These are phyloP conservation scores for Tetropium fuscum DNA, from an alignment of 2,888 invertebrate species.

Conservation along the genomic window DNA sequence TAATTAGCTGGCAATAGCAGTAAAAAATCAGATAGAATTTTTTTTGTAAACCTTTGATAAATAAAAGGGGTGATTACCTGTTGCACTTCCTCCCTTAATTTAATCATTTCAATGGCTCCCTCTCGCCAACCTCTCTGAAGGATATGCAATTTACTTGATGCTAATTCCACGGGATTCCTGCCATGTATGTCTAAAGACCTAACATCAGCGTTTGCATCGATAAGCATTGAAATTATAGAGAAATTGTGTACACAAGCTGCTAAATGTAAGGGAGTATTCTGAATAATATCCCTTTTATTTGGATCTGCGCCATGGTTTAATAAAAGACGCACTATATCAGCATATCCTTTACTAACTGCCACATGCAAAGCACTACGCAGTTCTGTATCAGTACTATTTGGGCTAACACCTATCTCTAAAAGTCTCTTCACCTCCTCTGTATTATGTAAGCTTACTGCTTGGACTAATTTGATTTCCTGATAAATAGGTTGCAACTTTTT, in stretches of 20 bases:
- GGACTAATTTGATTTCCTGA: constrained; percentile 70
- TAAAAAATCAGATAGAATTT: too few species aligned
- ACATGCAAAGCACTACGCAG: constrained; percentile 88
- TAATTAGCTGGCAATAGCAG: too few species aligned
- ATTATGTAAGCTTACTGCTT: constrained; percentile 83
- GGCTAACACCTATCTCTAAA: constrained; percentile 78
- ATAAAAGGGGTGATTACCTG: constrained; percentile 54
- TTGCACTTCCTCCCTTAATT: constrained; percentile 62
- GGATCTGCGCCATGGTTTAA: constrained; percentile 85
- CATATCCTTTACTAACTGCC: constrained; percentile 88
- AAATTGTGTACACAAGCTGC: constrained; percentile 88
- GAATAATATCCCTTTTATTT: constrained; percentile 84
- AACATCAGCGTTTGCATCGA: constrained; percentile 88
- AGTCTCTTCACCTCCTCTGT: constrained; percentile 72
- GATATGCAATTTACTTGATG: constrained; percentile 83
- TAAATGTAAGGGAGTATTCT: constrained; percentile 91
- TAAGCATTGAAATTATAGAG: constrained; percentile 79
- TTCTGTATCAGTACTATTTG: constrained; percentile 82
- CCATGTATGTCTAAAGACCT: constrained; percentile 81
- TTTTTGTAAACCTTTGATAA: too few species aligned
- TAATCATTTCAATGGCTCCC: constrained; percentile 70
- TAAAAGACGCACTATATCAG: constrained; percentile 80
- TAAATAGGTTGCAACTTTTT: constrained; percentile 40
- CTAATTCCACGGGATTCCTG: constrained; percentile 86
- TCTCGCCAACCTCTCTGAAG: constrained; percentile 65